Percentiles rank a stretch among this genome's conserved stretches.
Evolutionary conservation across 1,140 invertebrate species (phyloP).

Genomic region (Drosophila baimaii): DNA sequence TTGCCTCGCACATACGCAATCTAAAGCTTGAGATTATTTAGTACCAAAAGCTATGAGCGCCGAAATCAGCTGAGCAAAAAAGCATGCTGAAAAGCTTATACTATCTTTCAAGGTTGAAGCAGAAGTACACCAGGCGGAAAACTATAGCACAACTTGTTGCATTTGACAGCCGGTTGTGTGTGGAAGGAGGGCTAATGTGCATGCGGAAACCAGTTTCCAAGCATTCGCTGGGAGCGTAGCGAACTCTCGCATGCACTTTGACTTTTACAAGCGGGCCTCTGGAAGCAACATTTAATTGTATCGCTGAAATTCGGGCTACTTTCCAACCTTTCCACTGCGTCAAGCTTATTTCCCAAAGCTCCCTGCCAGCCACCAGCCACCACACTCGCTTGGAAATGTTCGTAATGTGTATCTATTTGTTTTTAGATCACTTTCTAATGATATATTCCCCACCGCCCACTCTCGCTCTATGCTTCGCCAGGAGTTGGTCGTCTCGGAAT

Average conservation of each 20-base stretch:
- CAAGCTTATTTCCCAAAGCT: neutral
- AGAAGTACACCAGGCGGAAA: constrained; percentile 10
- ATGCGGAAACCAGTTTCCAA: constrained; percentile 11
- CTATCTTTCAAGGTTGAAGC: constrained; percentile 37
- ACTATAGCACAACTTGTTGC: neutral
- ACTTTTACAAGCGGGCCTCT: neutral
- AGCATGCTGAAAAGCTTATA: constrained; percentile 21
- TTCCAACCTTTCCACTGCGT: neutral
- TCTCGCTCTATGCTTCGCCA: neutral
- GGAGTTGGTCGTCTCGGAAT: neutral
- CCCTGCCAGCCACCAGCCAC: too few species aligned
- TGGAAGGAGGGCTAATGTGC: neutral
- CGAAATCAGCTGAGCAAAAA: constrained; percentile 25
- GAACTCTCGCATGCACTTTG: neutral
- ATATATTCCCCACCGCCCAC: neutral
- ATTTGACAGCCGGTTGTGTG: neutral
- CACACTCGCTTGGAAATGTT: constrained; percentile 1
- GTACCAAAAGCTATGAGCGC: constrained; percentile 18
- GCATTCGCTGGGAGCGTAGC: neutral
- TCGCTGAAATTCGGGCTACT: neutral
- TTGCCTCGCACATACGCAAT: constrained; percentile 11
- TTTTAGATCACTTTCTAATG: neutral
- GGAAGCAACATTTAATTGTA: neutral
- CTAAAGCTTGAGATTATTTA: constrained; percentile 43
- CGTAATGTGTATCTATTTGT: constrained; percentile 5